These are phyloP conservation scores for Dermolepida albohirtum DNA, from an alignment of 2,888 invertebrate genomes.

Conservation along the genomic window DNA sequence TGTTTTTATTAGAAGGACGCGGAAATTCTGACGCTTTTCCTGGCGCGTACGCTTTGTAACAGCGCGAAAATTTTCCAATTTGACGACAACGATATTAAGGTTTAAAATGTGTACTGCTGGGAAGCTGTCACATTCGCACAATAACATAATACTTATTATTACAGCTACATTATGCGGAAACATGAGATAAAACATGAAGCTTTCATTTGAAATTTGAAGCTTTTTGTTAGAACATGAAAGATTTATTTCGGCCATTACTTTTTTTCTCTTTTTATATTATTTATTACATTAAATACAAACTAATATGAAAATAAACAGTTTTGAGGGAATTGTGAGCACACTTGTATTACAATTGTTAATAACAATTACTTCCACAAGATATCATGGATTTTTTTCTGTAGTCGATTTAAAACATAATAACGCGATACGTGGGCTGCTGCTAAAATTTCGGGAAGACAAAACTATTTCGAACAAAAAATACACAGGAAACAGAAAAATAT, in stretches of 20 bases:
- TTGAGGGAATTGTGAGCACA: too few species aligned
- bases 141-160: constrained; percentile 25
- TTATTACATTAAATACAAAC: too few species aligned
- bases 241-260: not conserved
- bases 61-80: constrained; percentile 29
- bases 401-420: too few species aligned
- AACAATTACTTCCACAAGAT: too few species aligned
- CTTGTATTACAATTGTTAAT: too few species aligned
- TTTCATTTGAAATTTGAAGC: constrained; percentile 11
- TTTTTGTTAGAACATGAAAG: constrained; percentile 2
- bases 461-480: too few species aligned
- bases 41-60: not conserved
- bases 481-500: too few species aligned
- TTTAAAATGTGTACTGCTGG: constrained; percentile 23
- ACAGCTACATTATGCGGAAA: constrained; percentile 16
- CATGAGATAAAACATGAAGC: constrained; percentile 6
- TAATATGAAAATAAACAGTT: too few species aligned
- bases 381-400: too few species aligned
- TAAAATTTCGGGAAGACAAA: too few species aligned
- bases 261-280: too few species aligned
- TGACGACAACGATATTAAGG: constrained; percentile 23
- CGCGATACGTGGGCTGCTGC: too few species aligned
- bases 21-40: constrained; percentile 17
- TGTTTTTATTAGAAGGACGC: constrained; percentile 25
- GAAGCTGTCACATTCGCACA: constrained; percentile 29